Conservation (phyloP, 2,113 vertebrate genomes). For the Poicephalus meyeri region DNA sequence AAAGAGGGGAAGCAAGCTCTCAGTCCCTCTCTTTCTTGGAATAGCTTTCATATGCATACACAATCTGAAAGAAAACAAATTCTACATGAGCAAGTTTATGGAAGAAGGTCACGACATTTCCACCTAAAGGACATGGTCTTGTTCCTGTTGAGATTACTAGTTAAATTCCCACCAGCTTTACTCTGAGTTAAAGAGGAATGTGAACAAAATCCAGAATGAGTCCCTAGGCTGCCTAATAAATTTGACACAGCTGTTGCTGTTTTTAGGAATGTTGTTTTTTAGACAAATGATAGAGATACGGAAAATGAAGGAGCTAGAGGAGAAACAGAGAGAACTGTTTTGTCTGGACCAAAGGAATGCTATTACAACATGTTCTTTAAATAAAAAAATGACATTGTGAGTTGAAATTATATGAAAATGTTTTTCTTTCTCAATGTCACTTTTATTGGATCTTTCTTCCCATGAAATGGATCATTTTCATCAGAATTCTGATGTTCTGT, state of each 20-base stretch:
- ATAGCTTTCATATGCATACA: not conserved
- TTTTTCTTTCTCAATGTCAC: conserved; percentile 8
- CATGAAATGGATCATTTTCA: not conserved
- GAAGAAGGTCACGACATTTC: not conserved
- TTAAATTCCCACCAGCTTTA: conserved; percentile 13
- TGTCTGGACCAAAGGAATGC: conserved; percentile 20
- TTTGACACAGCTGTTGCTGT: not conserved
- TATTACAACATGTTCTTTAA: not conserved
- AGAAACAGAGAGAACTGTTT: conserved; percentile 32
- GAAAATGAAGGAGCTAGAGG: not conserved
- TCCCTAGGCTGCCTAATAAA: not conserved
- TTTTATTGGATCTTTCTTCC: not conserved
- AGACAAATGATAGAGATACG: not conserved
- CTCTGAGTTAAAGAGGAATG: not conserved
- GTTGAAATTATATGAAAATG: not conserved
- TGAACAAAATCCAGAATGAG: conserved; percentile 19
- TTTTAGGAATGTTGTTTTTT: not conserved
- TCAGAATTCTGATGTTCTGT: not conserved
- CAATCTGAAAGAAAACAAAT: not conserved
- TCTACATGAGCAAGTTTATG: conserved; percentile 10
- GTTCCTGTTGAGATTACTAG: conserved; percentile 3
- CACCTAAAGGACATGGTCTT: not conserved
- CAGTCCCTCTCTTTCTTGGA: not conserved
- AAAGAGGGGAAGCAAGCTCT: not conserved
- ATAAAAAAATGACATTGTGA: not conserved